These are phyloP conservation scores for Gandaritis pyraliata DNA, from an alignment of 2,888 invertebrate genomes.

Conservation along the genomic window DNA sequence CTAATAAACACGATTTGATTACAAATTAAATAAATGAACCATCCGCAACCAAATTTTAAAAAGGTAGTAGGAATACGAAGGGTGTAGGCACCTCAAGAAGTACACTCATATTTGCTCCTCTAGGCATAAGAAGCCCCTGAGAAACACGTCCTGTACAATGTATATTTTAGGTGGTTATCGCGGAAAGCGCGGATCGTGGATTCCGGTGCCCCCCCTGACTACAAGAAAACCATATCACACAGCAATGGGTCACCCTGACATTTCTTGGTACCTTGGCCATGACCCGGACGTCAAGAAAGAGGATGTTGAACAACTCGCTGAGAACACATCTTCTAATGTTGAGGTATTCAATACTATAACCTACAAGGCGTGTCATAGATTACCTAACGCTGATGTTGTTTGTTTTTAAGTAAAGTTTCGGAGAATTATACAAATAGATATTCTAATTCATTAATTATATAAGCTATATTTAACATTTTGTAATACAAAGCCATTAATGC, in stretches of 20 bases:
- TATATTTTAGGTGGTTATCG: constrained; percentile 36
- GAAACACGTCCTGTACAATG: constrained; percentile 29
- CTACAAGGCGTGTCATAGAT: constrained; percentile 22
- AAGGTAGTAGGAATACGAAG: constrained; percentile 22
- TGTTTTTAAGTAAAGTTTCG: constrained; percentile 11
- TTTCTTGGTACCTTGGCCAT: constrained; percentile 80
- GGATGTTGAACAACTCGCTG: constrained; percentile 69
- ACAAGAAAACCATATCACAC: constrained; percentile 67
- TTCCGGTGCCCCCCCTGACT: constrained; percentile 65
- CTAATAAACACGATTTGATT: no score
- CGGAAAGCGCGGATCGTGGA: constrained; percentile 36
- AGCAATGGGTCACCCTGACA: constrained; percentile 68
- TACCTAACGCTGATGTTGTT: constrained; percentile 18
- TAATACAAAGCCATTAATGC: constrained; percentile 5
- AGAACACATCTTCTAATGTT: constrained; percentile 62
- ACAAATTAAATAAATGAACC: no score
- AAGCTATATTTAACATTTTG: not conserved
- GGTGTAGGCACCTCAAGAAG: constrained; percentile 9
- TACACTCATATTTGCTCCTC: constrained; percentile 4
- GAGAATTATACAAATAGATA: constrained; percentile 11
- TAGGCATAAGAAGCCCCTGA: constrained; percentile 13
- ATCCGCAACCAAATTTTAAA: not conserved
- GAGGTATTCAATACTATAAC: constrained; percentile 58
- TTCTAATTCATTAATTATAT: constrained; percentile 10
- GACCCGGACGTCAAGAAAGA: constrained; percentile 78